phyloP scores from a whole-genome alignment of 2,113 vertebrate genomes.

The Brachyhypopomus gauderio region DNA sequence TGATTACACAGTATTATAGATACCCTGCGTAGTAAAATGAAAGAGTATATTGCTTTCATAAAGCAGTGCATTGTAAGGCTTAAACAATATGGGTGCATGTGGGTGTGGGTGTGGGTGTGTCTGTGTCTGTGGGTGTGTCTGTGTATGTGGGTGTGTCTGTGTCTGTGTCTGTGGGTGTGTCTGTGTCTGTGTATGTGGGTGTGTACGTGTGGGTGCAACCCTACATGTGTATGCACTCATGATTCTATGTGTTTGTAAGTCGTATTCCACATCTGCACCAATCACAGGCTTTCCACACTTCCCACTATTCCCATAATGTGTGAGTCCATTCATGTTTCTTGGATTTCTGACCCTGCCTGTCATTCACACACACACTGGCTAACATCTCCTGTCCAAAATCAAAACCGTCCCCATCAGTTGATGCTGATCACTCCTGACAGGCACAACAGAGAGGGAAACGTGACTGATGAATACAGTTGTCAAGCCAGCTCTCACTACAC shows the following conservation, averaged over 20 bases:
- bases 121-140: too few species aligned
- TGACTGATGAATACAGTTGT: slow-evolving; percentile 11
- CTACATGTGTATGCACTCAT: background rate
- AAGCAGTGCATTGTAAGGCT: background rate
- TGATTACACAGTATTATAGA: slow-evolving; percentile 15
- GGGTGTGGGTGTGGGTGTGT: too few species aligned
- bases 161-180: too few species aligned
- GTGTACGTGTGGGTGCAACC: too few species aligned
- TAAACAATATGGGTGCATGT: background rate
- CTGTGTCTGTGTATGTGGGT: too few species aligned
- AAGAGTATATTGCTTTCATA: slow-evolving; percentile 1
- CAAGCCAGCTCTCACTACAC: slow-evolving; percentile 7
- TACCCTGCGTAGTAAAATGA: background rate
- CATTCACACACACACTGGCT: background rate
- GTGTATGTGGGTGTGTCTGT: too few species aligned
- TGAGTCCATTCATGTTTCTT: slow-evolving; percentile 9
- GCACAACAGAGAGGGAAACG: background rate
- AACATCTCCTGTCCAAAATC: background rate
- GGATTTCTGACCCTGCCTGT: background rate
- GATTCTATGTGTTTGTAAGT: background rate
- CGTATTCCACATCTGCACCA: background rate
- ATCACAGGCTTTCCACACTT: slow-evolving; percentile 9
- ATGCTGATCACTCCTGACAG: background rate
- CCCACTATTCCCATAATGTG: background rate
- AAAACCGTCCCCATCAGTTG: slow-evolving; percentile 1